Base-by-base conservation (phyloP, 2,113 vertebrate genomes). In the Ictalurus punctatus region DNA sequence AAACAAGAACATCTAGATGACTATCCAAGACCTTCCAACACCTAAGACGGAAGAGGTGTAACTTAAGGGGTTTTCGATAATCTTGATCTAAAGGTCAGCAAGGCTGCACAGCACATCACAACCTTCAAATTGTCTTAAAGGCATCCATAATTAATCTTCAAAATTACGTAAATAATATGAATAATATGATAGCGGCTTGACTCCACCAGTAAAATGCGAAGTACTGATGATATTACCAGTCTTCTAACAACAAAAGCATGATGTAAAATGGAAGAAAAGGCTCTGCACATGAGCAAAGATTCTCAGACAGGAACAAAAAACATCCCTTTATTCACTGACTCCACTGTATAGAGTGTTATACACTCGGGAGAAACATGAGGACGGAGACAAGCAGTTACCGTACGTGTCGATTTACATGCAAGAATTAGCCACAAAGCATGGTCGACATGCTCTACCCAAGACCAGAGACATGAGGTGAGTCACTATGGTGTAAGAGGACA, bases 401-500 rank as follows among this genome's bases (percentile, higher is more conserved):
- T 40, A 74, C 54, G 12, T 17, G 44, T 86, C 56, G 6, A 83
- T 86, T 86, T 88, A 71, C 67, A 59, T 83, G 37, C 48, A 76
- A 58, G 80, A 89, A 86, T 76, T 61, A 84, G 78, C 86, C 79
- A 82, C 84, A 86, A 65, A 54, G 25, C 71, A 30, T n/a, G 85
- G 85, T 25, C 79, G 82, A 73, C 65, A 56, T 59, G 52, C 73
- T 89, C 59, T 48, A 37, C 34, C 23, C 69, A 48, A 63, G 63
- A 61, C 54, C 63, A 76, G 44, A 78, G 25, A 78, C 69, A 80
- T 44, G 17, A 74, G 87, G 27, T 88, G 44, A 76, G 65, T 80
- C 67, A 71, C 34, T 71, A 73, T 37, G 87, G 40, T 73, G 87
- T 81, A 90, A 88, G 40, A 67, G 25, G 84, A 90, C 73, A 87